phyloP scores from a whole-genome alignment of 2,797 vertebrate genomes.

The Muraenolepis orangiensis region DNA sequence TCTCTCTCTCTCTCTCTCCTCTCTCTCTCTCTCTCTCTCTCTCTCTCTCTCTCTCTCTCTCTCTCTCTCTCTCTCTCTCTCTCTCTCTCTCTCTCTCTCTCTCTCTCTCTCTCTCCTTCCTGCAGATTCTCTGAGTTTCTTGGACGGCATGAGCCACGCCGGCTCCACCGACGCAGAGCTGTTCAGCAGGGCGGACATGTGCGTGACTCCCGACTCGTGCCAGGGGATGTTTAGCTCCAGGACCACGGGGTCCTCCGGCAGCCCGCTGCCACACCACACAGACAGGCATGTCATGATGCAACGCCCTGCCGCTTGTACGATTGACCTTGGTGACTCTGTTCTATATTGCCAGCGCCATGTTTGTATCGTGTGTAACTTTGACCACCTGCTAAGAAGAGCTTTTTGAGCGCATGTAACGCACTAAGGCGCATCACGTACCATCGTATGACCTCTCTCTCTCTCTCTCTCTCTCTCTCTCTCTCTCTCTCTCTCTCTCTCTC shows the following conservation, averaged over 20 bases:
- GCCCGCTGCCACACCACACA: conserved; percentile 63
- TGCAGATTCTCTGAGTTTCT: conserved; percentile 78
- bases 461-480: no score
- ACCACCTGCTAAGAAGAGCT: background rate
- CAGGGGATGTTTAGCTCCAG: conserved; percentile 76
- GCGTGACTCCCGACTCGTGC: conserved; percentile 65
- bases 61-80: no score
- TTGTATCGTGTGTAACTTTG: background rate
- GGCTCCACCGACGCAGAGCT: conserved; percentile 74
- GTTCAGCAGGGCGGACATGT: conserved; percentile 67
- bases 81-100: no score
- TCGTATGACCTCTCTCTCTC: conserved; percentile 5
- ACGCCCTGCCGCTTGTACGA: background rate
- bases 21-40: no score
- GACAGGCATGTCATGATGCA: conserved; percentile 73
- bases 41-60: no score
- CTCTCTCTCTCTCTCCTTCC: conserved; percentile 6
- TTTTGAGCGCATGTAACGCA: background rate
- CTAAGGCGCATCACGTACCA: no score
- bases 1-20: no score
- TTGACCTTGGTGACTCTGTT: background rate
- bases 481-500: no score
- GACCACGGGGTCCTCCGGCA: conserved; percentile 67
- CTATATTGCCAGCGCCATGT: background rate
- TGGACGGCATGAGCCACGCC: conserved; percentile 71